phyloP scores from a whole-genome alignment of 2,113 vertebrate genomes.

The Dasypus novemcinctus region DNA sequence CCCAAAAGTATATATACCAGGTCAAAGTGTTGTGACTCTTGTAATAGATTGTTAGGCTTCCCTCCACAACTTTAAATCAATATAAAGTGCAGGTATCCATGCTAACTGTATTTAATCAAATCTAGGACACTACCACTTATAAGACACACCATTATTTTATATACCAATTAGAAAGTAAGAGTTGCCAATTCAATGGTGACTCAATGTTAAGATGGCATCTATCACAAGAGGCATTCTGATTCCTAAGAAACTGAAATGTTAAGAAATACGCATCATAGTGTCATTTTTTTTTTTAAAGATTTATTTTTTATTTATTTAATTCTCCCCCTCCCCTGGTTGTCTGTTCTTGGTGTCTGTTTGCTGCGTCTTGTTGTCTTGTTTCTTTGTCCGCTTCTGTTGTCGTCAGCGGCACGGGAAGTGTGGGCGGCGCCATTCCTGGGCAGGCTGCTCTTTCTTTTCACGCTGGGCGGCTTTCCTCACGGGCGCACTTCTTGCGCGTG shows the following conservation, averaged over 20 bases:
- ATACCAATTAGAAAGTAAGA: background rate
- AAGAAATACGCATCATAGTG: background rate
- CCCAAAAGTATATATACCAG: background rate
- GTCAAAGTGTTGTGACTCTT: background rate
- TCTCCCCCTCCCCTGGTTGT: too few species aligned
- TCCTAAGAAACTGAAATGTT: background rate
- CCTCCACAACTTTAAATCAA: conserved; percentile 20
- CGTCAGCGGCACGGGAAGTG: too few species aligned
- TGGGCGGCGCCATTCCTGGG: too few species aligned
- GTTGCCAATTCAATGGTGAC: background rate
- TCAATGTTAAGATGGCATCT: background rate
- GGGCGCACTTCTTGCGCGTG: too few species aligned
- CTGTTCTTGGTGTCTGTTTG: too few species aligned
- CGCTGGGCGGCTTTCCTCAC: too few species aligned
- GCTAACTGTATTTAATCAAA: background rate
- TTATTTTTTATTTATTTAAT: too few species aligned
- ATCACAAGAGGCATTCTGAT: background rate
- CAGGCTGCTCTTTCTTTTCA: too few species aligned
- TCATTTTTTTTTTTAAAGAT: too few species aligned
- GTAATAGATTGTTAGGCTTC: background rate
- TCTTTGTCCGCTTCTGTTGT: too few species aligned
- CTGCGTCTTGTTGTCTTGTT: too few species aligned
- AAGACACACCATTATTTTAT: background rate
- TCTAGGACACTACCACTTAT: background rate
- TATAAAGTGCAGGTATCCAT: background rate